Base-by-base conservation (phyloP, 2,888 invertebrate species). In the Drosophila limbata region DNA sequence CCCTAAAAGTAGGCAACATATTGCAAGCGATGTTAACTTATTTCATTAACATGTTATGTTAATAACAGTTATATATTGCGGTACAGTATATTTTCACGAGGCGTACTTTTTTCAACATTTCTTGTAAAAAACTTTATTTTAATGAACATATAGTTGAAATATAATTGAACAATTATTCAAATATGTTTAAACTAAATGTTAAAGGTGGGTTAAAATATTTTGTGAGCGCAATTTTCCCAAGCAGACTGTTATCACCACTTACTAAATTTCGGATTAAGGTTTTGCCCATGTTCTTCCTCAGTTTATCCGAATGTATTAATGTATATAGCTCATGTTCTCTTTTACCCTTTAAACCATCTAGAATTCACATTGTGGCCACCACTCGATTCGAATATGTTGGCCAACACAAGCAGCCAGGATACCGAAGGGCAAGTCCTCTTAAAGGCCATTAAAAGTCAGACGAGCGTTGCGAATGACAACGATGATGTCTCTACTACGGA, bases 331-430 rank as follows among this genome's bases (percentile, higher is more conserved):
- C 13, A 51, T 51, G n/a, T 44, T 35, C 15, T 45, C 8, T 55
- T 50, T 53, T 25, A 39, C 40, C 37, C 48, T 48, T 35, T 40
- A 61, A 63, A 55, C 50, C 57, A 42, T 50, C 61, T 73, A 56
- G 67, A 57, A 62, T 65, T 65, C 64, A 47, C 56, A 51, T 42
- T 57, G 57, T 56, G 56, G 57, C 55, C 55, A 51, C 40, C 56
- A 78, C 69, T 78, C 77, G 73, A 77, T 64, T 59, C 66, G 69
- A 65, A 63, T 55, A 72, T 77, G 69, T 59, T 74, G 80, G 42
- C 56, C 73, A 52, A 60, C 69, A 60, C 69, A 13, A 53, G 28
- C 39, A 17, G 28, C 5, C 31, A 25, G 73, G 28, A 50, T 35
- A 57, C 55, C 17, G 17, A 50, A 37, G 53, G 28, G 28, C 19